Evolutionary conservation across 2,113 vertebrate species (phyloP).

Genomic region (Felis chaus): DNA sequence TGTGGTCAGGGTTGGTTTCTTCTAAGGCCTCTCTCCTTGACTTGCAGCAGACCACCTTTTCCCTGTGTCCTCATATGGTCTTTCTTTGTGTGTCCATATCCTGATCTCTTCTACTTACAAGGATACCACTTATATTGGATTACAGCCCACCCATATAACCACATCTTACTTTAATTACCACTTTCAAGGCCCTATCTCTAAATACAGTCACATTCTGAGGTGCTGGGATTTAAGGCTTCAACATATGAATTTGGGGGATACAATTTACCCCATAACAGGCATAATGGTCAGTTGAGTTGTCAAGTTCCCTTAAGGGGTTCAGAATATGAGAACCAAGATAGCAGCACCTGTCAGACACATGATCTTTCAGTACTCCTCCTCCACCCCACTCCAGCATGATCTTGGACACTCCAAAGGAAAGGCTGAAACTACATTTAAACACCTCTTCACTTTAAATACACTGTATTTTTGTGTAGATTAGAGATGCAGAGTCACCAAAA

Average conservation of each 20-base stretch:
- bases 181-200: not conserved
- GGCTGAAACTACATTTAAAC: not conserved
- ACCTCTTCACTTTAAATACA: not conserved
- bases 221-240: not conserved
- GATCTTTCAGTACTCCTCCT: not conserved
- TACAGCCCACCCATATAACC: not conserved
- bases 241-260: not conserved
- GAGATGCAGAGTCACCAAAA: not conserved
- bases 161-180: not conserved
- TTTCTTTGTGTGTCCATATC: not conserved
- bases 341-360: not conserved
- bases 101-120: not conserved
- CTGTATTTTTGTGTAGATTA: not conserved
- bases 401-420: not conserved
- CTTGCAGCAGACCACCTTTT: not conserved
- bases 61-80: not conserved
- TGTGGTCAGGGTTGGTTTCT: not conserved
- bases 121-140: not conserved
- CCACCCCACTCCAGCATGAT: no score
- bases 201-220: not conserved
- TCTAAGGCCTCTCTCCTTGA: not conserved
- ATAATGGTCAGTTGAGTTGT: not conserved
- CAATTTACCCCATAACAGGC: not conserved
- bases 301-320: not conserved
- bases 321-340: not conserved